These are phyloP conservation scores for Mallotus villosus DNA, from an alignment of 2,797 vertebrate genomes.

Conservation along the genomic window DNA sequence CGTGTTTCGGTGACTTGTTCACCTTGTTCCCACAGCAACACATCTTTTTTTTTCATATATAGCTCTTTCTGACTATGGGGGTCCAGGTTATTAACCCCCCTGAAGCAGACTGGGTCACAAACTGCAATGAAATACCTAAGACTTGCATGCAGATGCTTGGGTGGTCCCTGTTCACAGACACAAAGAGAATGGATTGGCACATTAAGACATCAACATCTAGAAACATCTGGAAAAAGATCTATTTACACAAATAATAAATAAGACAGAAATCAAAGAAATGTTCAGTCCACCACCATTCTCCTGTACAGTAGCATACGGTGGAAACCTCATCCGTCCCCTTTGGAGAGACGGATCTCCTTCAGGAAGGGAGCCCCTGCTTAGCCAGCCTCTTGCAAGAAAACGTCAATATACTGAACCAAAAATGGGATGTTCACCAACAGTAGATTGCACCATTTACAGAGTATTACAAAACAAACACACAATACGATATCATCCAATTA, in stretches of 20 bases:
- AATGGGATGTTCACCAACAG: conserved; percentile 64
- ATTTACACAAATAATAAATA: conserved; percentile 71
- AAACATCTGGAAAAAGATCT: conserved; percentile 63
- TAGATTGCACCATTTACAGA: conserved; percentile 71
- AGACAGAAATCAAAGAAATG: conserved; percentile 43
- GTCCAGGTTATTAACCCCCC: conserved; percentile 46
- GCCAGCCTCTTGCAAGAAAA: conserved; percentile 30
- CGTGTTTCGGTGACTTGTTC: conserved; percentile 38
- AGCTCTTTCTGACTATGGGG: conserved; percentile 56
- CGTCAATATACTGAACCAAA: conserved; percentile 57
- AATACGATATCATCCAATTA: conserved; percentile 51
- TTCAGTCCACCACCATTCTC: conserved; percentile 55
- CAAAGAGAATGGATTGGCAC: conserved; percentile 70
- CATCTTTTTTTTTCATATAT: conserved; percentile 49
- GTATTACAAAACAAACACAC: conserved; percentile 71
- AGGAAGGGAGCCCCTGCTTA: background rate
- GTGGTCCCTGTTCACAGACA: conserved; percentile 61
- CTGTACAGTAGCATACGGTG: conserved; percentile 54
- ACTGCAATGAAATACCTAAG: conserved; percentile 71
- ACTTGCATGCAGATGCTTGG: conserved; percentile 77
- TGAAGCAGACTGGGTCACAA: conserved; percentile 66
- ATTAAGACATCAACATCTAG: conserved; percentile 71
- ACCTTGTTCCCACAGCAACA: conserved; percentile 62
- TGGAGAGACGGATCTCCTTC: conserved; percentile 15
- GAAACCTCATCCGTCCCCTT: conserved; percentile 22